Conservation (phyloP, 2,888 invertebrate species). For the Lagria hirta region DNA sequence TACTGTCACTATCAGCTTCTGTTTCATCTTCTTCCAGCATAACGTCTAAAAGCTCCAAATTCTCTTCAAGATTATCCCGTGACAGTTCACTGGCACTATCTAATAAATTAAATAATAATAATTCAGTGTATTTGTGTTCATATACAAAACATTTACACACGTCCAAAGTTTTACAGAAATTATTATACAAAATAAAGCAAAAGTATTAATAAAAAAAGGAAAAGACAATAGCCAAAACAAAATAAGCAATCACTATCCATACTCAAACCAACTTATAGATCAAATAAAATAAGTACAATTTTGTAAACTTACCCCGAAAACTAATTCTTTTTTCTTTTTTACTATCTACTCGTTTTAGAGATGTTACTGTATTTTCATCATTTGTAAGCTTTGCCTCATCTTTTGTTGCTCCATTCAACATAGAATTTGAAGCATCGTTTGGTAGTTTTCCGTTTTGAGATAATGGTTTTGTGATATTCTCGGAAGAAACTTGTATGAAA, state of each 20-base stretch:
- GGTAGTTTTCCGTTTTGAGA: constrained; percentile 49
- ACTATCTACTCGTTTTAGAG: constrained; percentile 40
- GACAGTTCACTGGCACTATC: constrained; percentile 59
- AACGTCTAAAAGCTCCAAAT: constrained; percentile 48
- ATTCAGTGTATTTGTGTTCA: too few species aligned
- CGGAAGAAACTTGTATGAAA: constrained; percentile 19
- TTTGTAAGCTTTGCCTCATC: too few species aligned
- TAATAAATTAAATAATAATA: too few species aligned
- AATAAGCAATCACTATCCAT: too few species aligned
- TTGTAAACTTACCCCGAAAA: constrained; percentile 59
- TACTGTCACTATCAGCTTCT: constrained; percentile 34
- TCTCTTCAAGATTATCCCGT: constrained; percentile 62
- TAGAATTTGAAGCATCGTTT: constrained; percentile 38
- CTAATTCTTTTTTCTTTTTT: constrained; percentile 57
- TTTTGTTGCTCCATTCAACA: too few species aligned
- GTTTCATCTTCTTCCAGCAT: constrained; percentile 52
- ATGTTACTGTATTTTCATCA: too few species aligned
- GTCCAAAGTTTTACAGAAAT: too few species aligned
- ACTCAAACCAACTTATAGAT: neutral
- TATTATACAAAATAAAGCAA: too few species aligned
- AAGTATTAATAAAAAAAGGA: constrained; percentile 2
- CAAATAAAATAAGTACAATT: neutral
- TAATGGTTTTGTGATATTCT: constrained; percentile 16
- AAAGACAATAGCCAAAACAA: too few species aligned
- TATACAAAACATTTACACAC: too few species aligned